Percentiles rank a stretch among this genome's conserved stretches.
Evolutionary conservation across 2,113 vertebrate species (phyloP).

Genomic region (Cyprinodon tularosa): DNA sequence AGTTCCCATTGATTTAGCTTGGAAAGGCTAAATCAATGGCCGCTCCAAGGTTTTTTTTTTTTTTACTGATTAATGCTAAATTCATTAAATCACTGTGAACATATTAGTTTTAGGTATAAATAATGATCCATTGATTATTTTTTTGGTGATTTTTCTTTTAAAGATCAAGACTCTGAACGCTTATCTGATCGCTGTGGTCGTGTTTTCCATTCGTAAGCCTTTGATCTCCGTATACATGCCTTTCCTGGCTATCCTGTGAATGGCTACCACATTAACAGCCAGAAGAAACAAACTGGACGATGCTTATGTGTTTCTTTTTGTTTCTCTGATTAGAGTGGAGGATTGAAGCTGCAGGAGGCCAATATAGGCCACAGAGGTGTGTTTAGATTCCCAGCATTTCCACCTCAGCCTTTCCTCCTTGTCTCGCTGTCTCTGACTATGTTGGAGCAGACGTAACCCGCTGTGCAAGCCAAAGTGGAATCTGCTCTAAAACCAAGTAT

Average conservation of each 20-base stretch:
- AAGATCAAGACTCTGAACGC: not conserved
- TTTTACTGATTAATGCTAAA: too few relatives aligned
- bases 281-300: constrained; percentile 57
- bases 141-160: too few relatives aligned
- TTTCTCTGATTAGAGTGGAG: constrained; percentile 41
- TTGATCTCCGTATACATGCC: constrained; percentile 14
- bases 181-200: not conserved
- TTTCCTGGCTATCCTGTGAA: constrained; percentile 38
- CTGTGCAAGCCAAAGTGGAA: constrained; percentile 3
- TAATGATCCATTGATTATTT: too few relatives aligned
- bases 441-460: not conserved
- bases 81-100: too few relatives aligned
- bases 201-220: not conserved
- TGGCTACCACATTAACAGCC: constrained; percentile 38
- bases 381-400: constrained; percentile 49
- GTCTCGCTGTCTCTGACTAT: not conserved
- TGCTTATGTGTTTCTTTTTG: constrained; percentile 50
- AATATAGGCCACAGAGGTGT: constrained; percentile 29
- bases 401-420: constrained; percentile 28
- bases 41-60: too few relatives aligned
- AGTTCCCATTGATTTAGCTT: too few relatives aligned
- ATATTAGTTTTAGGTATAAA: too few relatives aligned
- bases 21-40: too few relatives aligned
- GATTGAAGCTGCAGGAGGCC: constrained; percentile 38
- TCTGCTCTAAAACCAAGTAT: constrained; percentile 17